Base-by-base conservation (phyloP, 2,797 vertebrate genomes). In the Pseudomugil gertrudae region DNA sequence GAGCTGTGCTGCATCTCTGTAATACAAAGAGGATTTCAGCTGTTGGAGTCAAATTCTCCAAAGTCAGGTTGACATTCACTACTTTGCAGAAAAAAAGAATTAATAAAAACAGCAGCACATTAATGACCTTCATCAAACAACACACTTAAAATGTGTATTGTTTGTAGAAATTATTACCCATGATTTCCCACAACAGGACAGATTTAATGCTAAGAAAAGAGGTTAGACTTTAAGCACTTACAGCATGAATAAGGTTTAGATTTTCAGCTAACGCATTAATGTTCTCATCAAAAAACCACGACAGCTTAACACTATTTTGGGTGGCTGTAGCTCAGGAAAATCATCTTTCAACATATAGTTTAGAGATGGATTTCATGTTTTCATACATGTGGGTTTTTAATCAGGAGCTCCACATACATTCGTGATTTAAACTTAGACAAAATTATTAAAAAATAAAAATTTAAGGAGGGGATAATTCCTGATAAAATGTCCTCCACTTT, bases 11-110 rank as follows among this genome's bases (percentile, higher is more conserved):
- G 33, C 21, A 9, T 61, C 38, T 1, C 11, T 60, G 9, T 3
- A 54, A 54, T 0, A 19, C 57, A 56, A 21, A 65, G 15, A 21
- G 27, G 23, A 50, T 27, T 66, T 63, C 19, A 62, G 29, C 14
- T 27, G 59, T 62, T 65, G 48, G 57, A 61, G 57, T 74, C 70
- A 43, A 60, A 72, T 26, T n/a, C 61, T 40, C 26, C 2, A 36
- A 45, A 57, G 38, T 19, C 50, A n/a, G n/a, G n/a, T n/a, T n/a
- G n/a, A n/a, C n/a, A n/a, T n/a, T n/a, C n/a, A n/a, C n/a, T n/a
- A n/a, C n/a, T n/a, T n/a, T n/a, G n/a, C 4, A 45, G 48, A 14
- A 2, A 2, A 59, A 35, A 26, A 2, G 5, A 17, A 38, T 38
- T 4, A 38, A 4, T 15, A 38, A 38, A 38, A 15, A 56, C 1